Conservation (phyloP, 2,888 invertebrate genomes). For the Nebria brevicollis region DNA sequence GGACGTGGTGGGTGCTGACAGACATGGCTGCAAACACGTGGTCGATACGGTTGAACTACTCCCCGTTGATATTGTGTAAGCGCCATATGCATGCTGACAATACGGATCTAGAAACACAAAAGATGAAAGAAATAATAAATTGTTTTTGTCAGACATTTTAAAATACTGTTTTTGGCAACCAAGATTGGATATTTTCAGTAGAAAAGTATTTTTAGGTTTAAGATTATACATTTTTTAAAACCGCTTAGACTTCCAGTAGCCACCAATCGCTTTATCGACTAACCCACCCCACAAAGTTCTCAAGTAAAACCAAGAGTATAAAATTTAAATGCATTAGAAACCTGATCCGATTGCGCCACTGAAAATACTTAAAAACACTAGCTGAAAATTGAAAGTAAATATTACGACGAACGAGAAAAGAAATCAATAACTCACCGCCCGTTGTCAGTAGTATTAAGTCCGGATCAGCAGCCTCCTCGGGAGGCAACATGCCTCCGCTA, state of each 20-base stretch:
- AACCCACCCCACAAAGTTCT: background rate
- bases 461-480: constrained; percentile 54
- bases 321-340: background rate
- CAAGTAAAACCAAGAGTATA: background rate
- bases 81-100: constrained; percentile 52
- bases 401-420: background rate
- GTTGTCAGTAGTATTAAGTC: constrained; percentile 63
- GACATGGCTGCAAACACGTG: constrained; percentile 48
- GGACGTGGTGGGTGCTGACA: constrained; percentile 57
- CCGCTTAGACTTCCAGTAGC: background rate
- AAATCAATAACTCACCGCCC: constrained; percentile 24
- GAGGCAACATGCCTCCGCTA: constrained; percentile 30
- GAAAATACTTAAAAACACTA: background rate
- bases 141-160: background rate
- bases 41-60: constrained; percentile 57
- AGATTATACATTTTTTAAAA: background rate
- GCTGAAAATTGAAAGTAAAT: background rate
- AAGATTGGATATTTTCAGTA: background rate
- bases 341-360: background rate
- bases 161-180: background rate
- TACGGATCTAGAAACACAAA: constrained; percentile 40
- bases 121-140: background rate
- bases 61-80: constrained; percentile 59
- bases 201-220: background rate
- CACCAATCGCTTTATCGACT: background rate